Evolutionary conservation across 2,113 vertebrate species (phyloP), one percentile per base, ranked within the genome.

Genomic region (Oceanites oceanicus): DNA sequence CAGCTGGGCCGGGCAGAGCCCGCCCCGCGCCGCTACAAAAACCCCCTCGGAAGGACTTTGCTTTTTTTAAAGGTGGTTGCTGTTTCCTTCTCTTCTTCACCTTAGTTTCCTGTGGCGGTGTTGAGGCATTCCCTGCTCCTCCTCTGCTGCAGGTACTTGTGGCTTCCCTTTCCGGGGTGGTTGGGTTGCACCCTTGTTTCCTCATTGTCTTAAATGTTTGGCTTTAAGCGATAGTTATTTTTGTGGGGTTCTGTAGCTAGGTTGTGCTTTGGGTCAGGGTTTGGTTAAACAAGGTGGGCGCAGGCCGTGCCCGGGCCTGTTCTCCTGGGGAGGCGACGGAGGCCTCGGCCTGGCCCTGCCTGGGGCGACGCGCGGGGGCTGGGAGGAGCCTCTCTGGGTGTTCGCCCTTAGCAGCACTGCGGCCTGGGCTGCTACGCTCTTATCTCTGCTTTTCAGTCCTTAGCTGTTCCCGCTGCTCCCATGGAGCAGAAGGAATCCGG

Each of bases 81-180:
- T 2, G 4, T 4, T 6, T 34, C 3, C 2, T 7, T 2, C 2
- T 36, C 1, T 2, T 29, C 1, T 2, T 29, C 2, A 0, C 0
- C 11, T 52, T 1, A 1, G 4, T 3, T 42, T 15, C 2, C 1
- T 4, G 9, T 0, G 1, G 13, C 5, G 26, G 6, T 23, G 6
- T 7, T 32, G 17, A 10, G 52, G 13, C 0, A 0, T 8, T 36
- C 8, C 3, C 50, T 19, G 11, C 3, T 38, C 2, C 13, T 34
- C 0, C 8, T 36, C 1, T 0, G 2, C 16, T 15, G 7, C 30
- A 62, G 52, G 16, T 44, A 17, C 2, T 2, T 4, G 3, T 0
- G 2, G 13, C 1, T 3, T 10, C 0, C 0, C 2, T 6, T 25
- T 2, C 0, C 2, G 2, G 2, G 7, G 7, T 0, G 2, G 1